Conservation (phyloP, 1,140 invertebrate genomes). For the Xylocopa sonorina region DNA sequence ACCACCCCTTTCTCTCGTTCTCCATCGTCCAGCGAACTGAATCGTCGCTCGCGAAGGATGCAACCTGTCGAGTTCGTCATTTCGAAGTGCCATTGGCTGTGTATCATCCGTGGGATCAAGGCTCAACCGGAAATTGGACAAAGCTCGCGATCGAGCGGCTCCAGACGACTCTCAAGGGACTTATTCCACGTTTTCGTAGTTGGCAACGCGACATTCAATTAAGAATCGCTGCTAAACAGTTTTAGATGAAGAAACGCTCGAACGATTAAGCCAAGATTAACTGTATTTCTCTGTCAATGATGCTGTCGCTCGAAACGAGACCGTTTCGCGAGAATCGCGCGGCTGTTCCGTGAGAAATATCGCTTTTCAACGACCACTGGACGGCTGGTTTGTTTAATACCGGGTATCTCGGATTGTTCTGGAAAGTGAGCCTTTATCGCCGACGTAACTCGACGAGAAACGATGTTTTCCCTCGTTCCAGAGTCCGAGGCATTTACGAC, state of each 20-base stretch:
- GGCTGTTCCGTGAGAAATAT: too few relatives aligned
- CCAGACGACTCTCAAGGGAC: neutral
- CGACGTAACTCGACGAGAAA: neutral
- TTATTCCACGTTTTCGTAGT: too few relatives aligned
- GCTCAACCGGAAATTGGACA: neutral
- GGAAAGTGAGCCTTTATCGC: constrained; percentile 14
- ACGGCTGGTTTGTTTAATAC: neutral
- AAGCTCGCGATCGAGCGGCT: neutral
- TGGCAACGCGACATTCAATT: neutral
- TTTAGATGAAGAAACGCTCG: neutral
- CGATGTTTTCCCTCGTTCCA: neutral
- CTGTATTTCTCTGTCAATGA: neutral
- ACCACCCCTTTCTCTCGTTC: too few relatives aligned
- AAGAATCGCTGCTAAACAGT: neutral
- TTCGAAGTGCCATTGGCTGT: neutral
- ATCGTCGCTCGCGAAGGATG: constrained; percentile 1
- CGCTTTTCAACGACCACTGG: neutral
- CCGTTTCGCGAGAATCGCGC: neutral
- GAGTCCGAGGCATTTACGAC: neutral
- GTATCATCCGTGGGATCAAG: constrained; percentile 3
- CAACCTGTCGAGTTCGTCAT: constrained; percentile 4
- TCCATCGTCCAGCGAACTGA: neutral
- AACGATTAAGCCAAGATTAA: too few relatives aligned
- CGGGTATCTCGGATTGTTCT: neutral
- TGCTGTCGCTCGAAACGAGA: neutral